Evolutionary conservation across 2,113 vertebrate species (phyloP).

Genomic region (Riparia riparia): DNA sequence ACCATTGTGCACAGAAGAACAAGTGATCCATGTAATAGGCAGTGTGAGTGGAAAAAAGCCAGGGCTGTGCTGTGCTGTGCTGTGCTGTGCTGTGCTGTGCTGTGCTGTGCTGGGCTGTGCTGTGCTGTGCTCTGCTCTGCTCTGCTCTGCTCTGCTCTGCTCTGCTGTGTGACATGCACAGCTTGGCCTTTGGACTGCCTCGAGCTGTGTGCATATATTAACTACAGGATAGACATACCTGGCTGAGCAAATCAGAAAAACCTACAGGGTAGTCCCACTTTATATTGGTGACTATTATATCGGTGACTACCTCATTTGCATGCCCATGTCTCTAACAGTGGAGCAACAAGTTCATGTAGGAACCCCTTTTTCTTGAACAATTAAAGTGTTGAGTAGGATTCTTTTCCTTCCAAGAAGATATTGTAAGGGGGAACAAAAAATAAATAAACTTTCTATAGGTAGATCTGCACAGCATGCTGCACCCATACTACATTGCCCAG

Average conservation of each 20-base stretch:
- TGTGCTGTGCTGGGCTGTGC: too few species aligned
- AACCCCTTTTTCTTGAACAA: not conserved
- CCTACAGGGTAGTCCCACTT: fast-evolving
- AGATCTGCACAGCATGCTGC: not conserved
- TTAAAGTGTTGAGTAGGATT: not conserved
- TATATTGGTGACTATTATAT: fast-evolving
- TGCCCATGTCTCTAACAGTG: fast-evolving
- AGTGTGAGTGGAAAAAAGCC: not conserved
- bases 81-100: too few species aligned
- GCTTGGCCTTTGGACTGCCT: not conserved
- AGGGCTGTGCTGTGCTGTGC: not conserved
- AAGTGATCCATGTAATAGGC: not conserved
- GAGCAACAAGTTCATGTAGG: not conserved
- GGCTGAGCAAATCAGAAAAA: not conserved
- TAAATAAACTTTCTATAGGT: not conserved
- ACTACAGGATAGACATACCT: not conserved
- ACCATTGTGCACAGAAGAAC: not conserved
- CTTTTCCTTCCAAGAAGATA: not conserved
- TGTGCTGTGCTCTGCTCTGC: not conserved
- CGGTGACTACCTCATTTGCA: not conserved
- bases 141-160: not conserved
- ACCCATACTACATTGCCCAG: not conserved
- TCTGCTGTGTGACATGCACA: not conserved
- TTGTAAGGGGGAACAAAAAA: not conserved
- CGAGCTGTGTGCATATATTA: fast-evolving